Evolutionary conservation across 2,797 vertebrate species (phyloP).

Genomic region (Mus minutoides): DNA sequence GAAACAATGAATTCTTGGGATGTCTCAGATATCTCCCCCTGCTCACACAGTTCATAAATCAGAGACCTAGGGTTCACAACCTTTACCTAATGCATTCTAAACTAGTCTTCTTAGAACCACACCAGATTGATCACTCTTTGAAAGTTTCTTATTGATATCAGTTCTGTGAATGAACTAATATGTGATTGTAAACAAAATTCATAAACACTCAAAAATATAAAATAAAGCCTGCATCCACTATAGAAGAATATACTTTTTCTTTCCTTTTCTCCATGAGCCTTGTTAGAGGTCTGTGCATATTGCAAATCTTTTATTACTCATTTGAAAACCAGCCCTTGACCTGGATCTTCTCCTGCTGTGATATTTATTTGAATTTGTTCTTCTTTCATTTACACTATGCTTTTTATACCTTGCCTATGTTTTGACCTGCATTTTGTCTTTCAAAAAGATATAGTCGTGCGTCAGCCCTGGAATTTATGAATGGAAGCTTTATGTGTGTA

Average conservation of each 20-base stretch:
- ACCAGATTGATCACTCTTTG: not conserved
- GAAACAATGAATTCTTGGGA: not conserved
- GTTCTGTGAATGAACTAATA: not conserved
- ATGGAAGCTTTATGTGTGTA: not conserved
- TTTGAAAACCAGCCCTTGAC: not conserved
- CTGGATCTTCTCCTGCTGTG: not conserved
- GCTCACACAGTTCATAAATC: not conserved
- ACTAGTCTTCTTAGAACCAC: not conserved
- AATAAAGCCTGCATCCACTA: not conserved
- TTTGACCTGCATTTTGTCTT: not conserved
- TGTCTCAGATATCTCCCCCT: not conserved
- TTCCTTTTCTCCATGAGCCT: not conserved
- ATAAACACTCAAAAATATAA: not conserved
- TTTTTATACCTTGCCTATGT: conserved; percentile 1
- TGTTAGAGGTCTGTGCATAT: not conserved
- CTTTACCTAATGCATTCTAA: not conserved
- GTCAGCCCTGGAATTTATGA: not conserved
- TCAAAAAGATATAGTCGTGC: not conserved
- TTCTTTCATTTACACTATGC: not conserved
- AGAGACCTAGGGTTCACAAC: not conserved
- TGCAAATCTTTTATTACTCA: not conserved
- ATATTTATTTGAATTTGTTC: not conserved
- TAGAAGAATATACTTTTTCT: not conserved
- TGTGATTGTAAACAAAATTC: not conserved
- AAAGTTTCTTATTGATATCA: not conserved